Evolutionary conservation across 2,797 vertebrate species (phyloP), one percentile per base, ranked within the genome.

Genomic region (Cygnus olor): DNA sequence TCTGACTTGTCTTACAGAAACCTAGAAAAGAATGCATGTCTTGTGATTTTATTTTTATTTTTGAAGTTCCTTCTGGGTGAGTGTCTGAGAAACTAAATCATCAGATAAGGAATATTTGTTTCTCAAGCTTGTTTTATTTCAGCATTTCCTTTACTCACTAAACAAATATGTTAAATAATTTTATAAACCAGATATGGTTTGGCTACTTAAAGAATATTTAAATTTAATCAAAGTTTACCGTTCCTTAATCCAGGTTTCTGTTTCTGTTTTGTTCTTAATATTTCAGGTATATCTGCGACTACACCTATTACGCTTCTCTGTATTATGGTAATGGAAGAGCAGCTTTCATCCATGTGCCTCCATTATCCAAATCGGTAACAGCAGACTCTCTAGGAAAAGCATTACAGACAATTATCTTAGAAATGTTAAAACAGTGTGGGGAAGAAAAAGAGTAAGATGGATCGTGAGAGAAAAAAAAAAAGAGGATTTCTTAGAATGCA

Each of bases 241-340:
- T 73, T 80, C 32, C 60, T 82, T 80, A 88, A 94, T 22, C 18
- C 49, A 54, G 56, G 49, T 58, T 93, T 82, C 76, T 89, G 74
- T 49, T n/a, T 27, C 4, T 80, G 73, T 79, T 79, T 80, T 28
- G 7, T 78, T 81, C 61, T 44, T 40, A 64, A 72, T 45, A 20
- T n/a, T 93, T 85, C 97, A 99, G 98, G 95, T 98, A 98, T 79
- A 87, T 98, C 94, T 99, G 98, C 36, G 98, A 99, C 97, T 99
- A 98, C 94, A 98, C 97, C 22, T 98, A 98, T 94, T 99, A 98
- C 92, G 83, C 97, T 78, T 99, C 98, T 10, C 95, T 99, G 85
- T 96, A 98, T 88, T 97, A 97, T 0, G 97, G 98, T 69, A 88
- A 96, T 22, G 95, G 98, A 61, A 98, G 90, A 51, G 98, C 98